phyloP scores from a whole-genome alignment of 2,797 vertebrate genomes.

The Gallinago solitaria region DNA sequence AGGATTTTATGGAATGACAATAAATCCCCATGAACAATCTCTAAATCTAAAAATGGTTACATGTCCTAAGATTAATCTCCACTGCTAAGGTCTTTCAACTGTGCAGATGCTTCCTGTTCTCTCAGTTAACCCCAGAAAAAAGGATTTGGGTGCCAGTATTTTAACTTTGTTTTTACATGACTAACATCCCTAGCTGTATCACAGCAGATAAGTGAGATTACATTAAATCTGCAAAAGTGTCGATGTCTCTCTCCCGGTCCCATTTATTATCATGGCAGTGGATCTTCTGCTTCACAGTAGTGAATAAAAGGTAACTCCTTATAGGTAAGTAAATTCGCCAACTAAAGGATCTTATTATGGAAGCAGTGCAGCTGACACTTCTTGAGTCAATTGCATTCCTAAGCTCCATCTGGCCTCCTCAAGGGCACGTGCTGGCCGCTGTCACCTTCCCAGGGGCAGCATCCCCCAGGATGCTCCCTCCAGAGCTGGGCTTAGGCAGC shows the following conservation, averaged over 20 bases:
- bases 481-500: rapidly evolving
- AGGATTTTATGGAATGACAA: not conserved
- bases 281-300: not conserved
- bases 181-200: not conserved
- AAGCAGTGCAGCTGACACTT: not conserved
- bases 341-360: not conserved
- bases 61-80: not conserved
- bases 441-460: not conserved
- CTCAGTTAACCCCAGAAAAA: not conserved
- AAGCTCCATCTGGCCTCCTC: not conserved
- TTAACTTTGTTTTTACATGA: not conserved
- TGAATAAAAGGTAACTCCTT: not conserved
- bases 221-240: not conserved
- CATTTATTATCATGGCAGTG: not conserved
- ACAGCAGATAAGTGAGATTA: not conserved
- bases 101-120: not conserved
- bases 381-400: not conserved
- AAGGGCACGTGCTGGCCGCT: rapidly evolving
- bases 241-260: rapidly evolving
- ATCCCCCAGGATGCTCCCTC: rapidly evolving
- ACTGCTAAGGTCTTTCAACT: not conserved
- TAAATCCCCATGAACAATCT: not conserved
- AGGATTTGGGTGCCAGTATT: not conserved
- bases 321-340: not conserved
- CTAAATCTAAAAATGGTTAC: slow-evolving; percentile 2